A percentile compares a stretch with the other conserved stretches of the same genome.
Evolutionary conservation across 2,888 invertebrate genomes (phyloP).

Genomic region (Drosophila prolongata): DNA sequence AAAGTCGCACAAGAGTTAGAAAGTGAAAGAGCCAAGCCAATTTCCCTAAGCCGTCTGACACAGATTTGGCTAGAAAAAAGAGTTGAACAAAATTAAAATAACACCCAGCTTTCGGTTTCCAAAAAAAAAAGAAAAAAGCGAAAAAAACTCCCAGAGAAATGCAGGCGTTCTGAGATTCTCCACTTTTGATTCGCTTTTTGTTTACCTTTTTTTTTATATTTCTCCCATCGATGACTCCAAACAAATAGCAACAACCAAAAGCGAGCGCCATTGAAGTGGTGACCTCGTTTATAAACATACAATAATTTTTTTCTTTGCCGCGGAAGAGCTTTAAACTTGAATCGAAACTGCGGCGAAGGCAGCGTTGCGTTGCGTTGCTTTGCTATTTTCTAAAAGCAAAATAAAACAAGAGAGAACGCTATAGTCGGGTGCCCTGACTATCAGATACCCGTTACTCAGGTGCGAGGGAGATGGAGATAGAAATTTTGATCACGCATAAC

Average conservation of each 20-base stretch:
- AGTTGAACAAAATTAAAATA: slow-evolving; percentile 22
- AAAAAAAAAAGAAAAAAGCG: slow-evolving; percentile 5
- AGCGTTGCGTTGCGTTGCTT: slow-evolving; percentile 20
- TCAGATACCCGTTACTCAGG: no score
- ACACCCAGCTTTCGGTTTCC: slow-evolving; percentile 62
- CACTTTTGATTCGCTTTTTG: slow-evolving; percentile 55
- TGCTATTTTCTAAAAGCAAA: slow-evolving; percentile 70
- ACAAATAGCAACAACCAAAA: slow-evolving; percentile 30
- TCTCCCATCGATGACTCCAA: slow-evolving; percentile 13
- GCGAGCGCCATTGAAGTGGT: slow-evolving; percentile 72
- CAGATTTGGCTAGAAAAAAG: slow-evolving; percentile 21
- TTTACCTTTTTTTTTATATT: slow-evolving; percentile 57
- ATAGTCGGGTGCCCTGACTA: no score
- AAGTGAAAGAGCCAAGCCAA: slow-evolving; percentile 35
- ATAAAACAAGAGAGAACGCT: no score
- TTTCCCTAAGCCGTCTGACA: slow-evolving; percentile 46
- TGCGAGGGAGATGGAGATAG: no score
- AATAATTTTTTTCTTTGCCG: slow-evolving; percentile 51
- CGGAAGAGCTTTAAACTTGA: slow-evolving; percentile 80
- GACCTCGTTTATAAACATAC: slow-evolving; percentile 74
- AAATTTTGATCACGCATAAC: no score
- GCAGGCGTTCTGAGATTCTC: slow-evolving; percentile 36
- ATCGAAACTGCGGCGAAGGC: slow-evolving; percentile 66
- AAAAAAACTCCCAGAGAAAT: slow-evolving; percentile 13
- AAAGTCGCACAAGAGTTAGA: slow-evolving; percentile 19